Conservation (phyloP, 2,113 vertebrate species). For the Megaceryle maxima region DNA sequence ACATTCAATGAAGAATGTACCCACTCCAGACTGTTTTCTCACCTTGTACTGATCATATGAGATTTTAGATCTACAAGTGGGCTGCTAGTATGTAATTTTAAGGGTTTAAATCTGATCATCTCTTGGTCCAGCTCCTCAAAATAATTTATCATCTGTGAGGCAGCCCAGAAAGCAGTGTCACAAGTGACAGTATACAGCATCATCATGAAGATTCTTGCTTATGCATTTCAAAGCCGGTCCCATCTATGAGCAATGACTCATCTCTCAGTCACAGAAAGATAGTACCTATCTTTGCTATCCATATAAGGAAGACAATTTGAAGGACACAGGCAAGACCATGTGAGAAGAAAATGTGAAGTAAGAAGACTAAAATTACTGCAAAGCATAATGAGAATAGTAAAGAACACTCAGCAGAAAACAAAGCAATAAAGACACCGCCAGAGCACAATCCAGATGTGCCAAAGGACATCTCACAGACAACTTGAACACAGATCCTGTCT, state of each 20-base stretch:
- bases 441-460: neutral
- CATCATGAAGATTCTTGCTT: neutral
- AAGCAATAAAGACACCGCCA: neutral
- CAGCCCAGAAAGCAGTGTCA: neutral
- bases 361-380: neutral
- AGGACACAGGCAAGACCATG: neutral
- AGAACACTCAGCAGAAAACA: neutral
- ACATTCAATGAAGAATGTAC: neutral
- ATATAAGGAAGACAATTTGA: neutral
- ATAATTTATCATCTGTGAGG: neutral
- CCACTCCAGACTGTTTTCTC: neutral
- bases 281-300: neutral
- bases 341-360: neutral
- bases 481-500: neutral
- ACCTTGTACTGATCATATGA: neutral
- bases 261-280: neutral
- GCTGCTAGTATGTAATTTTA: neutral
- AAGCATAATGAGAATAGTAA: neutral
- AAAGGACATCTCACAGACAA: neutral
- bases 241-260: neutral
- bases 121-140: neutral
- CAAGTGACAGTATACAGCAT: rapidly evolving
- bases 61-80: neutral
- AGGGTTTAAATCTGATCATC: neutral
- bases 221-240: neutral